Evolutionary conservation across 2,797 vertebrate species (phyloP).

Genomic region (Poecile montanus): DNA sequence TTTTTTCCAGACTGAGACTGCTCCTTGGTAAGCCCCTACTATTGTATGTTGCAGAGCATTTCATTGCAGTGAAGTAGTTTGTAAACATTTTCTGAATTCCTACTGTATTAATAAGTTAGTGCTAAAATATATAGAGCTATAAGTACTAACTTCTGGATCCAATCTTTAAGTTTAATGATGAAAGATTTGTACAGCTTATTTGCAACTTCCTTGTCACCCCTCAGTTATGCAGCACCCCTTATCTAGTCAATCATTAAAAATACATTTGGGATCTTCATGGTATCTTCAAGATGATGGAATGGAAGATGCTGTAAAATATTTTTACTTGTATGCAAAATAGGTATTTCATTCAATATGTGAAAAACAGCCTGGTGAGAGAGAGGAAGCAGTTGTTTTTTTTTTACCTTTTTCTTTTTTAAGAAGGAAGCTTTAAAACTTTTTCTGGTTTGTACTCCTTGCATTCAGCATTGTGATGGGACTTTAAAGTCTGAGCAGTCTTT

Average conservation of each 20-base stretch:
- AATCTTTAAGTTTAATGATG: not conserved
- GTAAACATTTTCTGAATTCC: not conserved
- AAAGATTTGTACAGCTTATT: not conserved
- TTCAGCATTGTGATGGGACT: not conserved
- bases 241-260: not conserved
- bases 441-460: not conserved
- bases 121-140: not conserved
- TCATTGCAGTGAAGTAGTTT: not conserved
- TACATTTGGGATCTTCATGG: not conserved
- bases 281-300: not conserved
- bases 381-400: fast-evolving
- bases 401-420: not conserved
- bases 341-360: not conserved
- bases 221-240: not conserved
- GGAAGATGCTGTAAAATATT: not conserved
- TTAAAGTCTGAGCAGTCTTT: not conserved
- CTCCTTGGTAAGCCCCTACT: not conserved
- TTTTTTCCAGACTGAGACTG: not conserved
- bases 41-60: not conserved
- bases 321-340: not conserved
- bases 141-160: not conserved
- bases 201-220: not conserved
- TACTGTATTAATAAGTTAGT: not conserved
- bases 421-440: not conserved
- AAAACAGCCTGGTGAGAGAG: not conserved